These are phyloP conservation scores for Lepidurus arcticus DNA, from an alignment of 1,140 invertebrate genomes.

Conservation along the genomic window DNA sequence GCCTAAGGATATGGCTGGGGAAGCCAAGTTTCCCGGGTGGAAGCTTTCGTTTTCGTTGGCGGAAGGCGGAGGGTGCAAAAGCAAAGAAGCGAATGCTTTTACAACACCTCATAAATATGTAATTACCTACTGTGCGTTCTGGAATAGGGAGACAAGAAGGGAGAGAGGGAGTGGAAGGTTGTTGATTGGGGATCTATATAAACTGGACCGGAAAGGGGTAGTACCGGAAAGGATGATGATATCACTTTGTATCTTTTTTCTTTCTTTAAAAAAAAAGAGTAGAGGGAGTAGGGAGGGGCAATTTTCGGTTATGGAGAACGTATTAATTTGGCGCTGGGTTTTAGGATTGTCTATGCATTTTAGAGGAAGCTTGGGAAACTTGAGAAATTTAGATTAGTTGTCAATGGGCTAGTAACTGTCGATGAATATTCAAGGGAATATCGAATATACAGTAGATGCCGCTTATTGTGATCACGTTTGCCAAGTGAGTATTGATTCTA, in stretches of 20 bases:
- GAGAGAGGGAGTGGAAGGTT: neutral
- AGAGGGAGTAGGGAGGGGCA: no score
- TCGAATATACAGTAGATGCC: no score
- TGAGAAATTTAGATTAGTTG: no score
- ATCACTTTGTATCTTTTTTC: neutral
- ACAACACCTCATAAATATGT: conserved; percentile 14
- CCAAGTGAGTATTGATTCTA: no score
- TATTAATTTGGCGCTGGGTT: no score
- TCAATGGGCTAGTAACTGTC: no score
- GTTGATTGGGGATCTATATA: neutral
- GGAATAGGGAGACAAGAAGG: neutral
- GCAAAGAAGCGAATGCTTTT: neutral
- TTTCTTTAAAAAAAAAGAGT: neutral
- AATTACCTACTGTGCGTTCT: neutral
- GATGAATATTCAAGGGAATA: no score
- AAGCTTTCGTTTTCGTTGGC: neutral
- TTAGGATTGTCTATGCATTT: no score
- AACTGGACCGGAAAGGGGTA: neutral
- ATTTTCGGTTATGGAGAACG: no score
- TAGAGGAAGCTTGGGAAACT: no score
- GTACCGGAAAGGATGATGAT: neutral
- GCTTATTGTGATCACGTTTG: no score
- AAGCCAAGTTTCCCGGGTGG: neutral
- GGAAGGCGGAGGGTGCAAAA: neutral
- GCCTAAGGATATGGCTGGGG: neutral